Percentiles rank a stretch among this genome's conserved stretches.
These are phyloP conservation scores for Dinomys branickii DNA, from an alignment of 2,113 vertebrate genomes.

Conservation along the genomic window DNA sequence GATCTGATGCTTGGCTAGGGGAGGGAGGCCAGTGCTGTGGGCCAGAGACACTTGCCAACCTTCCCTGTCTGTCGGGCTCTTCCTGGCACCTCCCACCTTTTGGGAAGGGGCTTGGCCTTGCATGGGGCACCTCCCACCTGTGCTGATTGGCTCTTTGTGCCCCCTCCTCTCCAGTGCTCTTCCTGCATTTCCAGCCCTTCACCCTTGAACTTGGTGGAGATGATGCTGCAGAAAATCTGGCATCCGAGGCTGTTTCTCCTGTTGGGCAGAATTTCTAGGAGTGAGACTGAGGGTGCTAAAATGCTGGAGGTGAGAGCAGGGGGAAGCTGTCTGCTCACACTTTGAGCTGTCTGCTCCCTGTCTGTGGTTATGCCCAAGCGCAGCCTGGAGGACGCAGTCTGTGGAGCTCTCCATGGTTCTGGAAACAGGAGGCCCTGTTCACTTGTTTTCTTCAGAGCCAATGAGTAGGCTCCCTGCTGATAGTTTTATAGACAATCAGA, in stretches of 20 bases:
- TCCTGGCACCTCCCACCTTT: background rate
- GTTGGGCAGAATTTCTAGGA: background rate
- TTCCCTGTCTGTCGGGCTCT: background rate
- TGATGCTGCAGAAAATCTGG: background rate
- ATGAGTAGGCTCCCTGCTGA: background rate
- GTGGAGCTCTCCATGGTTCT: conserved; percentile 22
- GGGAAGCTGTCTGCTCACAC: fast-evolving
- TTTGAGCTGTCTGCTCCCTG: too few relatives aligned
- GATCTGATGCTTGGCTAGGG: background rate
- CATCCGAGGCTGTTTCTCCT: background rate
- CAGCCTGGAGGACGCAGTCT: background rate
- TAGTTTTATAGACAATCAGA: background rate
- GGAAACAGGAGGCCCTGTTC: background rate
- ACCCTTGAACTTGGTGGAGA: background rate
- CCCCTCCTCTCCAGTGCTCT: background rate
- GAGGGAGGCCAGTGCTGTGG: background rate
- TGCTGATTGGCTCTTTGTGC: fast-evolving
- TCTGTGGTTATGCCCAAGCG: fast-evolving
- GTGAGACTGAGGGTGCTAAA: background rate
- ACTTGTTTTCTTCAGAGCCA: background rate
- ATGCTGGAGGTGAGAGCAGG: background rate
- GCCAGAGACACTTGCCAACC: background rate
- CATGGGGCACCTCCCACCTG: background rate
- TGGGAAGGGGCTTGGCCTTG: background rate
- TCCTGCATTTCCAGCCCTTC: background rate